Evolutionary conservation across 2,888 invertebrate genomes (phyloP), one percentile per base, ranked within the genome.

Genomic region (Phengaris arion): DNA sequence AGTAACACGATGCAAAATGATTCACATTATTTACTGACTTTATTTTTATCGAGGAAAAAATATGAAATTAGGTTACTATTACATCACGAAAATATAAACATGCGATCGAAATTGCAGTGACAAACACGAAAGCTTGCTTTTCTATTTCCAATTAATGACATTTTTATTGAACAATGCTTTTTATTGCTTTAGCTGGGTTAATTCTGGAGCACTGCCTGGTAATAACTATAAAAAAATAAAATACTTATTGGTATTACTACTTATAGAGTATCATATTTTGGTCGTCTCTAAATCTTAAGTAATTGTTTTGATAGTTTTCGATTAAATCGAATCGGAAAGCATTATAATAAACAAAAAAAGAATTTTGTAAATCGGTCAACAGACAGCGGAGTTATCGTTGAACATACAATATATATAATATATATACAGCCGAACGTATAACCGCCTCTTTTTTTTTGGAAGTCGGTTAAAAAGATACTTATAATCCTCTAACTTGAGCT

Each of bases 111-210:
- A 45, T 72, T 54, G 72, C 72, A 72, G 4, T 46, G 9, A 35
- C 64, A 22, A 48, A 75, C 46, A 46, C 46, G 75, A 68, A 75
- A 68, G 13, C 45, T 48, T 6, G 45, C 64, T 9, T 54, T 69
- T 74, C 74, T 76, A 75, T 72, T 46, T 54, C n/a, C 54, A n/a
- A 64, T 83, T 84, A 64, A 64, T 64, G 64, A 6, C 5, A 45
- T 64, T 64, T 64, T 64, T 64, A 64, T 64, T 64, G 64, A 64
- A 12, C 64, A 10, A 64, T 35, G 13, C 0, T 59, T 35, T 64
- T 64, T 64, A 64, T 64, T 45, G 35, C 35, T 64, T 35, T 45
- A 45, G 10, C 10, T 64, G 13, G 15, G 12, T 52, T 52, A 9
- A 10, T 12, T 4, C 52, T 10, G 52, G 48, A 7, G 48, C 4